Base-by-base conservation (phyloP, 1,140 invertebrate species). In the Drosophila melanogaster region DNA sequence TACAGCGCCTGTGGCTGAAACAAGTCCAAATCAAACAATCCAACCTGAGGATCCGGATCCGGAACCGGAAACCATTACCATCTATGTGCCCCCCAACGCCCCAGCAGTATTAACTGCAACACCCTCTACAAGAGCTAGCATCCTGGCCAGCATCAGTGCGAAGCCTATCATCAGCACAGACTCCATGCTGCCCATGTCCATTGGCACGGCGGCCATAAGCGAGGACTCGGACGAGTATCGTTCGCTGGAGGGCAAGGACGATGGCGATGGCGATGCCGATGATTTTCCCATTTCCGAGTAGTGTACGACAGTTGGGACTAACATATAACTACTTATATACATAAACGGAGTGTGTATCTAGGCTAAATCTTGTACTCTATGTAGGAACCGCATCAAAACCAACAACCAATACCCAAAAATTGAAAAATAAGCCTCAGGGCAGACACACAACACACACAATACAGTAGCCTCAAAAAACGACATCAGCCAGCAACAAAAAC, bases 201-300 rank as follows among this genome's bases (percentile, higher is more conserved):
- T 86, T 71, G 83, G 76, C 59, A 54, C 79, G 22, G 44, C 73
- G 35, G 61, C 78, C 50, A 58, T 79, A 30, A 90, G 87, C 61
- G 91, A 92, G 62, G 91, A 92, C 73, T 92, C 91, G 3, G 91
- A 92, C 76, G 91, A 92, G 72, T 92, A 92, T 79, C 87, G 91
- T 22, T 92, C 91, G 33, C 78, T 92, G 50, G 91, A 92, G 73
- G 79, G 73, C 51, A 92, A 91, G 65, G 91, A 91, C 37, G 89
- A 91, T 15, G 66, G 65, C 30, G 87, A 22, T 22, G 19, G 19
- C 19, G 19, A 69, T 30, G 91, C 83, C 33, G 89, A 90, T 38
- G 89, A 91, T 76, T 92, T 81, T 72, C 60, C 80, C 37, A 80
- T 90, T 64, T 91, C 87, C 71, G 90, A 91, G 81, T 91, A 91